Base-by-base conservation (phyloP, 35 echinoderm and acorn worm genomes). In the Apostichopus californicus region DNA sequence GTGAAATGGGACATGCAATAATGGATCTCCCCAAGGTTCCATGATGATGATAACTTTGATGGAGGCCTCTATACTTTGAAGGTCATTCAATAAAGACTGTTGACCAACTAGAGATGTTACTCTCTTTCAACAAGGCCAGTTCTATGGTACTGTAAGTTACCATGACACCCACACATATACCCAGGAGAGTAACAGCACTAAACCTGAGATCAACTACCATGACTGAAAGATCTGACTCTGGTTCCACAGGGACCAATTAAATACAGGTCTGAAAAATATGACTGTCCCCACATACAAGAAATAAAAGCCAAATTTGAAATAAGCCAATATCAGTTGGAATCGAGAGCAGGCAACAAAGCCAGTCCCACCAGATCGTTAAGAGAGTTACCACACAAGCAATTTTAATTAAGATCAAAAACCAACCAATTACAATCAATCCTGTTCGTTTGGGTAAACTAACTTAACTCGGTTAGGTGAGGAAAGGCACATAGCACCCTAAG, bases 261-360 rank as follows among this genome's bases (percentile, higher is more conserved):
- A 75, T n/a, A 22, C 64, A 75, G 71, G 71, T 75, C 71, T 75
- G n/a, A 18, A 18, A 75, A 75, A 75, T 75, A n/a, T 61, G 7
- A 18, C 71, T 20, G 7, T 75, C 71, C 71, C 15, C 12, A 13
- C 6, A 7, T 18, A 75, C 20, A 20, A 75, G 71, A 75, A 75
- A 75, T 75, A 75, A 75, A 75, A 20, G 71, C 71, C 71, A 75
- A 75, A 24, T 20, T 18, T 75, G 71, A 75, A 75, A 75, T 75
- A 75, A 75, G 20, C 71, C 71, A 75, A 75, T 22, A 20, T 22
- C 71, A 18, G 17, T 18, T 22, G n/a, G 71, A 75, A 75, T 18
- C 17, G 21, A 75, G 17, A 75, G 21, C 71, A 68, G 18, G 64
- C 18, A 68, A 75, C 71, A 75, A 75, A 75, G 71, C 71, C 20